Evolutionary conservation across 2,888 invertebrate species (phyloP).

Genomic region (Cyclophora punctaria): DNA sequence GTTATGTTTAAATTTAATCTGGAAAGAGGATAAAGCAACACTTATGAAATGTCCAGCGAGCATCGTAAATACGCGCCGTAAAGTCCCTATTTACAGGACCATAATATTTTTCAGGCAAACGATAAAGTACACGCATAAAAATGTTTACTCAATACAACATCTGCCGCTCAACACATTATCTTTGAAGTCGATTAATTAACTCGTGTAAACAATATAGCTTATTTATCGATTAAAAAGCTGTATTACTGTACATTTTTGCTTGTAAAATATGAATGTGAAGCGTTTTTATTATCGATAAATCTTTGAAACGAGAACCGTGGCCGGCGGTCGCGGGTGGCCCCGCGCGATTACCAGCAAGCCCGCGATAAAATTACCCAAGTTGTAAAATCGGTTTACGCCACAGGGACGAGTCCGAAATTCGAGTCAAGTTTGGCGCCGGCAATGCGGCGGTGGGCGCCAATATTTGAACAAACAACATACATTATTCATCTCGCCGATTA

Average conservation of each 20-base stretch:
- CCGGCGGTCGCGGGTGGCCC: constrained; percentile 24
- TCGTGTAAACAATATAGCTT: constrained; percentile 21
- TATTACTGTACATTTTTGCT: constrained; percentile 23
- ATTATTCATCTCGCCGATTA: constrained; percentile 17
- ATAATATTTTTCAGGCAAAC: background rate
- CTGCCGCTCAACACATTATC: constrained; percentile 16
- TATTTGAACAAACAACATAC: constrained; percentile 28
- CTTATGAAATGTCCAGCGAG: too few relatives aligned
- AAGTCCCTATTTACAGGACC: too few relatives aligned
- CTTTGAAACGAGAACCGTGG: constrained; percentile 22
- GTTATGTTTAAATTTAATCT: too few relatives aligned
- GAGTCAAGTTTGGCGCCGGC: constrained; percentile 30
- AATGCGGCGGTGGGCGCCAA: constrained; percentile 25
- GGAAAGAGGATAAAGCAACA: too few relatives aligned
- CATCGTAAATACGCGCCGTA: too few relatives aligned
- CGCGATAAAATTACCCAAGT: constrained; percentile 31
- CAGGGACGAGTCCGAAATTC: constrained; percentile 16
- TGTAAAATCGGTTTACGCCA: constrained; percentile 35
- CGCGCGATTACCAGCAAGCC: constrained; percentile 18
- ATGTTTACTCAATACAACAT: constrained; percentile 18
- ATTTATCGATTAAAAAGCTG: constrained; percentile 30
- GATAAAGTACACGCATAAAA: constrained; percentile 15
- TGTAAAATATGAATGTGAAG: constrained; percentile 30
- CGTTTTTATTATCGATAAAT: constrained; percentile 42
- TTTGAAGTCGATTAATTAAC: constrained; percentile 22